Evolutionary conservation across 2,888 invertebrate genomes (phyloP).

Genomic region (Bhutanitis thaidina): DNA sequence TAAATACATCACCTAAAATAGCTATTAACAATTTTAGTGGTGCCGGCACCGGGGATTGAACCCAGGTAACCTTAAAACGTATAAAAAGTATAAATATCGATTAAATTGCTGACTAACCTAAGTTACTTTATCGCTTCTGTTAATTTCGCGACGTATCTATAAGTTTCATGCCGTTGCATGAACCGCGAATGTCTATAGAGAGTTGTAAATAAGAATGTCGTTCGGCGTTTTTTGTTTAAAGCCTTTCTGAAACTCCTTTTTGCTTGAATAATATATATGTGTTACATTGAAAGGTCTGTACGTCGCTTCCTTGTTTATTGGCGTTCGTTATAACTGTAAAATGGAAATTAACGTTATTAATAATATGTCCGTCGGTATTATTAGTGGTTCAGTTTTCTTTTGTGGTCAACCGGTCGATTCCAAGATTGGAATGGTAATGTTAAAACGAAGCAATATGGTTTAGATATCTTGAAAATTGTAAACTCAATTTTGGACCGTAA

Average conservation of each 20-base stretch:
- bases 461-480: neutral
- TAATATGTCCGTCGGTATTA: conserved; percentile 13
- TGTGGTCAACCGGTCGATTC: neutral
- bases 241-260: conserved; percentile 29
- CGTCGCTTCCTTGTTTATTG: conserved; percentile 20
- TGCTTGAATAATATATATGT: conserved; percentile 24
- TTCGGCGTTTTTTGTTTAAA: conserved; percentile 53
- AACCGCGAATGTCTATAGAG: conserved; percentile 59
- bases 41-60: no score
- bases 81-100: no score
- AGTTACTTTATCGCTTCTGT: no score
- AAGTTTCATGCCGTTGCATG: neutral
- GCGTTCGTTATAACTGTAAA: conserved; percentile 20
- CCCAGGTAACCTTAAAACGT: no score
- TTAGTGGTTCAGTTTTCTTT: conserved; percentile 17
- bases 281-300: conserved; percentile 20
- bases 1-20: no score
- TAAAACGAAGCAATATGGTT: conserved; percentile 1
- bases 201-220: conserved; percentile 71
- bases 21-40: no score
- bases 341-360: conserved; percentile 20
- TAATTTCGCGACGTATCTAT: conserved; percentile 2
- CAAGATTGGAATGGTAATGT: neutral
- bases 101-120: no score
- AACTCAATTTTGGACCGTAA: neutral